These are phyloP conservation scores for Saccopteryx leptura DNA, from an alignment of 2,113 vertebrate species.

Conservation along the genomic window DNA sequence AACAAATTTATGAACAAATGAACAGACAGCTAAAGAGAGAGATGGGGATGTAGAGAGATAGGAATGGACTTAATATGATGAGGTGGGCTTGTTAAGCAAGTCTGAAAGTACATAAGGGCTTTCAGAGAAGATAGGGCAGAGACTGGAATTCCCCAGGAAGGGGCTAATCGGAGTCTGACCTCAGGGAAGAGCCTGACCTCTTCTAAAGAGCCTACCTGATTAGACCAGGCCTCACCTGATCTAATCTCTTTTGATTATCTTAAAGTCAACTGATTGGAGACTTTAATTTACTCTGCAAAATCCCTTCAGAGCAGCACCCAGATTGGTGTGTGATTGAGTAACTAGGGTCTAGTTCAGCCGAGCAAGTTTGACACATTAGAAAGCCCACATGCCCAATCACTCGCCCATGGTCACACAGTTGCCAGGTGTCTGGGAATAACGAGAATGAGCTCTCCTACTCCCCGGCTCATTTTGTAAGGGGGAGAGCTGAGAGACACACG, in stretches of 20 bases:
- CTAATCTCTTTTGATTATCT: constrained; percentile 35
- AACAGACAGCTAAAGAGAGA: not conserved
- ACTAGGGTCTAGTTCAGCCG: not conserved
- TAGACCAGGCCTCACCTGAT: not conserved
- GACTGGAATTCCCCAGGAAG: not conserved
- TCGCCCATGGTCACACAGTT: not conserved
- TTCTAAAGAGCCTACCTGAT: constrained; percentile 35
- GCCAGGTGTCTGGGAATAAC: not conserved
- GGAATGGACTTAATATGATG: not conserved
- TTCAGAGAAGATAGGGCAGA: not conserved
- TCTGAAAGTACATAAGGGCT: not conserved
- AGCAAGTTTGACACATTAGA: not conserved
- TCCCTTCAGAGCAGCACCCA: constrained; percentile 9
- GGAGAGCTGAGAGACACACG: not conserved
- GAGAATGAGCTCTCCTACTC: not conserved
- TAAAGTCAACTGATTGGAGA: constrained; percentile 5
- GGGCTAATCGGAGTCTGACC: not conserved
- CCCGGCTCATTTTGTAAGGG: not conserved
- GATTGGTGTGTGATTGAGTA: not conserved
- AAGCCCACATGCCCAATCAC: not conserved
- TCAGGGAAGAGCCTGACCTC: not conserved
- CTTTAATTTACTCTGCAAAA: not conserved
- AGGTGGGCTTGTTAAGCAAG: not conserved
- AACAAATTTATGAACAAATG: not conserved
- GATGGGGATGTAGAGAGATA: not conserved